A percentile compares a stretch with the other conserved stretches of the same genome.
Conservation (phyloP, 2,797 vertebrate species). For the Salarias fasciatus region DNA sequence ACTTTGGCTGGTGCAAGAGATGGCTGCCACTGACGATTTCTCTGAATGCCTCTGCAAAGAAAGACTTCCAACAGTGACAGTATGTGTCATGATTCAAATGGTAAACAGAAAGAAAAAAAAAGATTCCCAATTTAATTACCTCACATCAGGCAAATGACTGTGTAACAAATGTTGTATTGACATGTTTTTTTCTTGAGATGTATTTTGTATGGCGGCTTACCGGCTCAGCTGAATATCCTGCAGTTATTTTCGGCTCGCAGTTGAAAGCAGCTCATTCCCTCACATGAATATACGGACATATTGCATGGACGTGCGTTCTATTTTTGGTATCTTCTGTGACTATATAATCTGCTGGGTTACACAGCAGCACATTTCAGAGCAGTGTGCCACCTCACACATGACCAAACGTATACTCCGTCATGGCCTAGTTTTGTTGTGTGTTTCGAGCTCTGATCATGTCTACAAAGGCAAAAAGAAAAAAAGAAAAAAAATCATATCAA, state of each 20-base stretch:
- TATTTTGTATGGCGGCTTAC: no score
- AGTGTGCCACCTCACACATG: neutral
- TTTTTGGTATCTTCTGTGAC: neutral
- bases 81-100: no score
- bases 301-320: neutral
- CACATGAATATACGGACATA: neutral
- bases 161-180: no score
- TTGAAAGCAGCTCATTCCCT: constrained; percentile 17
- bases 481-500: no score
- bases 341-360: neutral
- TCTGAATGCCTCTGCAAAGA: constrained; percentile 1
- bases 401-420: neutral
- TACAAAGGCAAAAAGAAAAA: no score
- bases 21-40: constrained; percentile 15
- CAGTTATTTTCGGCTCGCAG: neutral
- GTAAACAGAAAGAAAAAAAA: no score
- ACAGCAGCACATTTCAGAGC: neutral
- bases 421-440: neutral
- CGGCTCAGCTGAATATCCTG: neutral
- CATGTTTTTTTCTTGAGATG: no score
- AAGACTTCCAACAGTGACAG: constrained; percentile 7
- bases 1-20: constrained; percentile 26
- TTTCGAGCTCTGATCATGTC: no score
- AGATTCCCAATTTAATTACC: constrained; percentile 3
- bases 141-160: neutral